Conservation (phyloP, 2,113 vertebrate genomes). For the Lepus timidus region DNA sequence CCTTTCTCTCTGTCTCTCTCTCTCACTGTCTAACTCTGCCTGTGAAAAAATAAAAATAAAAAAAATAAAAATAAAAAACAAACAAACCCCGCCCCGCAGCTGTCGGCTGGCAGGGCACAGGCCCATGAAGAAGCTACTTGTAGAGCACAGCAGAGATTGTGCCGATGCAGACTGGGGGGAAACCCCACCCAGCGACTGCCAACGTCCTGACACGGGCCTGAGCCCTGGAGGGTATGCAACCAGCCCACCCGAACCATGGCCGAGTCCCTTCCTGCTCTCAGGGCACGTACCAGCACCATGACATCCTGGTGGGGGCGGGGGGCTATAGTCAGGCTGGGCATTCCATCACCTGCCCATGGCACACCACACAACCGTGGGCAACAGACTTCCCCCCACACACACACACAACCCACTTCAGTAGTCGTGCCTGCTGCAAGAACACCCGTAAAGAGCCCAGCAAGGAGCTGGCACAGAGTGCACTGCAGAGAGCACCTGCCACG, state of each 20-base stretch:
- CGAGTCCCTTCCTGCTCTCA: neutral
- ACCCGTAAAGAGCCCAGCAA: neutral
- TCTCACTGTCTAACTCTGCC: too few relatives aligned
- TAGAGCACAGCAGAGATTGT: neutral
- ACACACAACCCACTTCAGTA: neutral
- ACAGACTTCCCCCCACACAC: neutral
- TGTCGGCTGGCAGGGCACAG: neutral
- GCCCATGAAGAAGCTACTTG: too few relatives aligned
- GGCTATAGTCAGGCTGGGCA: neutral
- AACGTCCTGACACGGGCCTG: neutral
- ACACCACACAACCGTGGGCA: neutral
- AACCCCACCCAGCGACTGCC: neutral
- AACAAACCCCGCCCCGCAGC: neutral
- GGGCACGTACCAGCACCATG: neutral
- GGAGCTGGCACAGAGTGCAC: neutral
- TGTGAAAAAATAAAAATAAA: too few relatives aligned
- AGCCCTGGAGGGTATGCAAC: neutral
- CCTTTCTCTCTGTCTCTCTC: too few relatives aligned
- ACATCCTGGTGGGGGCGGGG: accelerated
- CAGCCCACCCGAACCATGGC: neutral
- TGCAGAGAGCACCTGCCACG: neutral
- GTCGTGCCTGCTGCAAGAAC: neutral
- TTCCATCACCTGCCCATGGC: neutral
- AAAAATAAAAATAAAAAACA: too few relatives aligned
- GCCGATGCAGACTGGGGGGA: neutral